A percentile compares a stretch with the other conserved stretches of the same genome.
These are phyloP conservation scores for Eidolon dupreanum DNA, from an alignment of 2,797 vertebrate species.

Conservation along the genomic window DNA sequence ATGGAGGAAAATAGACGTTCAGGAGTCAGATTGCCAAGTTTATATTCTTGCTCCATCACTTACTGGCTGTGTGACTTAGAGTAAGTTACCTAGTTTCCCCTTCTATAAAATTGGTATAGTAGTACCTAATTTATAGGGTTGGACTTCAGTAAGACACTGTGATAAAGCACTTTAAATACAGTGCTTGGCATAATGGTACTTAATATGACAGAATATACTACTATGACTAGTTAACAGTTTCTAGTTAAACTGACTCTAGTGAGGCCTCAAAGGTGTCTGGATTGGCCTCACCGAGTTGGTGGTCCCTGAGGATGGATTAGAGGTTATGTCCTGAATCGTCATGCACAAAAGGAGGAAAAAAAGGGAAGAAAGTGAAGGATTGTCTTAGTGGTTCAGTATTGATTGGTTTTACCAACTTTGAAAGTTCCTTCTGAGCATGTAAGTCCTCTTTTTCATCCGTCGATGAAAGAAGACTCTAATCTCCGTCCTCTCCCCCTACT, in stretches of 20 bases:
- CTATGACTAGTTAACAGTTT: background rate
- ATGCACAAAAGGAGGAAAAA: background rate
- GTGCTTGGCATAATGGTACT: background rate
- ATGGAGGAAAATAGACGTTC: background rate
- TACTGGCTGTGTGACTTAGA: background rate
- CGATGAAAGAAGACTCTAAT: background rate
- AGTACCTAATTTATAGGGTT: background rate
- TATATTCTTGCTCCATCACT: background rate
- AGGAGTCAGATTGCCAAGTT: background rate
- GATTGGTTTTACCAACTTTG: background rate
- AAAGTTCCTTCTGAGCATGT: background rate
- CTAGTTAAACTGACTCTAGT: background rate
- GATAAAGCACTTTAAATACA: background rate
- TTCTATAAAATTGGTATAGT: rapidly evolving
- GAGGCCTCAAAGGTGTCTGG: background rate
- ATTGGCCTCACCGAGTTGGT: background rate
- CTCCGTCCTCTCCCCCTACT: rapidly evolving
- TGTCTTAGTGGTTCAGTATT: background rate
- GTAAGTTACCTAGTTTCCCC: background rate
- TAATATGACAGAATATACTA: background rate
- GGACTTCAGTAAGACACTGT: background rate
- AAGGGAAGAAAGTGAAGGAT: background rate
- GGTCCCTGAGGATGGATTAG: background rate
- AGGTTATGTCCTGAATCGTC: background rate
- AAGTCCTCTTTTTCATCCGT: background rate